Evolutionary conservation across 2,113 vertebrate species (phyloP), one percentile per base, ranked within the genome.

Genomic region (Centropus unirufus): DNA sequence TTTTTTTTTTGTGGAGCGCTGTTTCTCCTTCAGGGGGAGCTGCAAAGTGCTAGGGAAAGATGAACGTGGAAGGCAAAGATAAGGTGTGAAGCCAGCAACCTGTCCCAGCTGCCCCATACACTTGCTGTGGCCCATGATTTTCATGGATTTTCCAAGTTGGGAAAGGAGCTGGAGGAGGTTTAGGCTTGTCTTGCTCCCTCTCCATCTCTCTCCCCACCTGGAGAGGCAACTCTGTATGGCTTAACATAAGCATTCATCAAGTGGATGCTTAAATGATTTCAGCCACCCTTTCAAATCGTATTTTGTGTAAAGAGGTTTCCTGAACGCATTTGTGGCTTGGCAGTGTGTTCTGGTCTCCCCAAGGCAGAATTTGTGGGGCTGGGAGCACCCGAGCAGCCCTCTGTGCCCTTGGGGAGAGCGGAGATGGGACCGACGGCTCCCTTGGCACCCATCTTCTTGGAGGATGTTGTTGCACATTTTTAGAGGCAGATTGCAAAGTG

Each of bases 341-440:
- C 13, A 8, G 12, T 0, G 2, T 13, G 1, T 5, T 11, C 40
- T 52, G 2, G 62, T 4, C 29, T 15, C 52, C 18, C 1, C 0
- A 24, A 52, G 49, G 34, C 80, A 51, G 46, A 36, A 5, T 8
- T 15, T 14, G 15, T 4, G 40, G 5, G 49, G 24, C 34, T 58
- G 73, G 64, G 68, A 78, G n/a, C 3, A 2, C 19, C 40, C 49
- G 59, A 39, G 82, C 1, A 7, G 7, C 30, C 30, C 63, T 22
- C 23, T 24, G 9, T 30, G 67, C 14, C 21, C 73, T 2, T 4
- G 32, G 42, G 24, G n/a, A n/a, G n/a, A 47, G 34, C 2, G 1
- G 27, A 7, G 22, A 14, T 11, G 1, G 3, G 10, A 6, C 19
- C 2, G 44, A 10, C 4, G 2, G 18, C 42, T 54, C 92, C 73